Evolutionary conservation across 1,140 invertebrate genomes (phyloP).

Genomic region (Chironomus striatipennis): DNA sequence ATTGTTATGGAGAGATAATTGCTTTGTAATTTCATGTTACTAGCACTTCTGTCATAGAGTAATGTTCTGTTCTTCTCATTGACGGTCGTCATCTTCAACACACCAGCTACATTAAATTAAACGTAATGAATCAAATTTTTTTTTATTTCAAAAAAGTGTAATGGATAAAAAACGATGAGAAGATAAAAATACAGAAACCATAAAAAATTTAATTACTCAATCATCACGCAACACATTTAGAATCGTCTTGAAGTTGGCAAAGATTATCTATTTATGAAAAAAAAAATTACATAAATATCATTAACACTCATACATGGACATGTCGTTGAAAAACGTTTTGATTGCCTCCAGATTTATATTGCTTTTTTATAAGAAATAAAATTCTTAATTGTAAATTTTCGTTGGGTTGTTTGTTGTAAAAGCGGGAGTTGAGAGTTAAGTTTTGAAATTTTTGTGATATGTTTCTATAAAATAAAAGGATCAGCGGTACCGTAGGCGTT

Average conservation of each 20-base stretch:
- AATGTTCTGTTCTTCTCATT: background rate
- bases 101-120: background rate
- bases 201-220: constrained; percentile 23
- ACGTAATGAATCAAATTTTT: constrained; percentile 7
- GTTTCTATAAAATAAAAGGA: too few relatives aligned
- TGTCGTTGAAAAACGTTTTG: background rate
- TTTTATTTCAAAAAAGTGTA: background rate
- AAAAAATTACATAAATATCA: background rate
- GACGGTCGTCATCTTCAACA: background rate
- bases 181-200: background rate
- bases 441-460: too few relatives aligned
- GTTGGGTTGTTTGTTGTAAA: too few relatives aligned
- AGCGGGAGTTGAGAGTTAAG: too few relatives aligned
- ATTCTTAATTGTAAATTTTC: too few relatives aligned
- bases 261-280: too few relatives aligned
- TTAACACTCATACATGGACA: background rate
- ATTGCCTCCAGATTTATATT: background rate
- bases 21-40: constrained; percentile 2
- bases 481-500: too few relatives aligned
- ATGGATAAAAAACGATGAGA: background rate
- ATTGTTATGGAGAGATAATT: background rate
- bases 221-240: constrained; percentile 10
- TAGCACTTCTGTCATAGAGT: background rate
- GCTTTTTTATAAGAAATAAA: too few relatives aligned
- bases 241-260: background rate